Evolutionary conservation across 2,888 invertebrate species (phyloP), one percentile per base, ranked within the genome.

Genomic region (Scaptodrosophila latifasciaeformis): DNA sequence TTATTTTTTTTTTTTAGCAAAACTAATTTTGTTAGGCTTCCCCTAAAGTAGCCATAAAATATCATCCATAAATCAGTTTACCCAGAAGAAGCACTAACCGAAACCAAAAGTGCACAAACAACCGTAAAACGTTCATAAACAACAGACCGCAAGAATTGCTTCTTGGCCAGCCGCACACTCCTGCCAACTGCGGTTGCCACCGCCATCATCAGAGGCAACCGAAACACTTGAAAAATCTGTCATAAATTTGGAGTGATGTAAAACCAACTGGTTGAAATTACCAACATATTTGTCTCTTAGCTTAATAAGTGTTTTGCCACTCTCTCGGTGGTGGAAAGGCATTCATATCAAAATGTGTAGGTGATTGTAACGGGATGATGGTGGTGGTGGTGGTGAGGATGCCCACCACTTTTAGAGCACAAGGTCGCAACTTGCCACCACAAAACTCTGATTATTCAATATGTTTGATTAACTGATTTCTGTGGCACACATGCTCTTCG

Each of bases 391-490:
- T 40, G 13, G 27, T 5, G 13, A 18, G 12, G 1, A 3, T 21
- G 24, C 24, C 24, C 24, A 24, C 24, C 24, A 3, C 24, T 7
- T 3, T 24, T 27, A 13, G 31, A 24, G 35, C 7, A 35, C 19
- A 35, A 35, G 35, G 35, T 35, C 13, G 13, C 35, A 13, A 15
- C 13, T 35, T 13, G 13, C 35, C 3, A 35, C n/a, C 34, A n/a
- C n/a, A n/a, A 15, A 12, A 17, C 53, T 81, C 81, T 84, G 83
- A 82, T 83, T 82, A 83, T 76, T 83, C 84, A 84, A 83, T 83
- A 81, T 83, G 84, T 75, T 84, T 82, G 75, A 81, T 83, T 83
- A 72, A 51, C 63, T 72, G 78, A 76, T 77, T 66, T 67, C 46
- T 62, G 63, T 65, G 59, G 66, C 60, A 49, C 58, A 65, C 49